Conservation (phyloP, 2,888 invertebrate species). For the Ormyrus rosae region DNA sequence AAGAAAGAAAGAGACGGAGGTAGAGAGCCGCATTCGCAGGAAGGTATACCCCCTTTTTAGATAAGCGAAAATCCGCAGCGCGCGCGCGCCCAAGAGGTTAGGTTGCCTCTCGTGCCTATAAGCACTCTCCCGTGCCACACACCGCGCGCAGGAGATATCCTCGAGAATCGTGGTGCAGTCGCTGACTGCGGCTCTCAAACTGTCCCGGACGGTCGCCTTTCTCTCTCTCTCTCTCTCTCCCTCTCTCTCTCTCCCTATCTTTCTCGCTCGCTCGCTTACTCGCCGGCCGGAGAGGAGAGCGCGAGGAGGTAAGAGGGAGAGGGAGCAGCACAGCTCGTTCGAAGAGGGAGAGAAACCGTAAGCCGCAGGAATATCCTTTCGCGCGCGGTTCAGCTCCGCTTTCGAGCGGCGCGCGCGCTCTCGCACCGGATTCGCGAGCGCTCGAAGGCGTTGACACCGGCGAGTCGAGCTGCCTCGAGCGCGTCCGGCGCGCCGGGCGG, state of each 20-base stretch:
- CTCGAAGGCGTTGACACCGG: too few relatives aligned
- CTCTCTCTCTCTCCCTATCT: conserved; percentile 56
- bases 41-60: conserved; percentile 7
- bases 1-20: conserved; percentile 4
- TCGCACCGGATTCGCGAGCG: too few relatives aligned
- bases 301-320: neutral
- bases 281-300: neutral
- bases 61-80: conserved; percentile 26
- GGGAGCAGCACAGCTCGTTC: neutral
- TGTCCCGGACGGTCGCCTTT: conserved; percentile 73
- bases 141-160: conserved; percentile 46
- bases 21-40: neutral
- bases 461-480: too few relatives aligned
- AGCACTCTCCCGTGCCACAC: neutral
- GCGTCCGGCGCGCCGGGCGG: too few relatives aligned
- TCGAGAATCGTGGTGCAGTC: conserved; percentile 70
- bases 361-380: too few relatives aligned
- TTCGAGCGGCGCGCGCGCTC: too few relatives aligned
- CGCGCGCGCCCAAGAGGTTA: conserved; percentile 37
- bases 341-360: neutral
- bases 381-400: too few relatives aligned
- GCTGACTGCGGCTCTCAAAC: conserved; percentile 74
- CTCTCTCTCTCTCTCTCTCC: conserved; percentile 58
- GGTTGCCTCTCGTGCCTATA: neutral
- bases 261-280: too few relatives aligned